Base-by-base conservation (phyloP, 2,797 vertebrate genomes). In the Diceros bicornis region DNA sequence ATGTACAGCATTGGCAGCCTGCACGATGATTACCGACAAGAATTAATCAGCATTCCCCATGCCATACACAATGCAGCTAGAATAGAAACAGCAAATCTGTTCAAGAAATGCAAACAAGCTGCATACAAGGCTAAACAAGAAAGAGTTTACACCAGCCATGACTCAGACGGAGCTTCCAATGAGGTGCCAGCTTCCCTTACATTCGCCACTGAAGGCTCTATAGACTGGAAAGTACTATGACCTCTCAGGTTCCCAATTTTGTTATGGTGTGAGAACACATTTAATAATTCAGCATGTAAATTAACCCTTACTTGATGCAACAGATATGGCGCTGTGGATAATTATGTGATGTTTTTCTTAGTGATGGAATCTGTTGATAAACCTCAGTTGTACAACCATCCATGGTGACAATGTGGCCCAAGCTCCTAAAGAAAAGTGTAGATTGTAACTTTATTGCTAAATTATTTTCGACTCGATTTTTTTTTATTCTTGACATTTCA, bases 1-100 rank as follows among this genome's bases (percentile, higher is more conserved):
- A 99, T 98, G 98, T 96, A 98, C 97, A 78, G 71, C 98, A 98
- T 97, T 98, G 98, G 98, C 98, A 96, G 97, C 94, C 91, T 96
- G 99, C 98, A 99, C 99, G 99, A 98, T 99, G 98, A 99, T 99
- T 99, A 99, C 99, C 98, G 98, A 99, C 98, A 97, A 99, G 99
- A 98, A 99, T 99, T 99, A 99, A 99, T 99, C 99, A 99, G 94
- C 94, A 97, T 96, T 98, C 98, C 96, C 98, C 95, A 94, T 92
- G 96, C 81, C 95, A 69, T 77, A 97, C 96, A 98, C 97, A 97
- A 98, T 97, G 82, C 92, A 89, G 94, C 91, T 71, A 95, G 92
- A 96, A 96, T 72, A 96, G 96, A 98, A 96, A 98, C 97, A 97
- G 97, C 97, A 98, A 98, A 98, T 98, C 97, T 98, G 95, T 95